A percentile compares a stretch with the other conserved stretches of the same genome.
These are phyloP conservation scores for Passerina amoena DNA, from an alignment of 2,113 vertebrate species.

Conservation along the genomic window DNA sequence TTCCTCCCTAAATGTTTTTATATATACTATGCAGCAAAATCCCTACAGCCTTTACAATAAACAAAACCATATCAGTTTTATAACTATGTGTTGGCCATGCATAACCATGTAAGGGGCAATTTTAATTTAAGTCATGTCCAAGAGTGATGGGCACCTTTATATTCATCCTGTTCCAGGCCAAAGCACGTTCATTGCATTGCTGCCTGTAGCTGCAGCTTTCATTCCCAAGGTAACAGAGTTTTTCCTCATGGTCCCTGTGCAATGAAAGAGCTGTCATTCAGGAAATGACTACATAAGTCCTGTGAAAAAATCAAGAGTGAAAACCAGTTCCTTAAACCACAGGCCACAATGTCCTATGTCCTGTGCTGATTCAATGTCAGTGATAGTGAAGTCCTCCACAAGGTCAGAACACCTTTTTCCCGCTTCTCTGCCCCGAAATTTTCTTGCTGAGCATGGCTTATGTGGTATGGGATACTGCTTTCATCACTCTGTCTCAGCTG, in stretches of 20 bases:
- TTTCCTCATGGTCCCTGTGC: not conserved
- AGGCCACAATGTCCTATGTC: not conserved
- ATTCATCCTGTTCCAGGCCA: not conserved
- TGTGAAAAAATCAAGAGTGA: not conserved
- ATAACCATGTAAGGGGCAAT: not conserved
- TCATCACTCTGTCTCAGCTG: not conserved
- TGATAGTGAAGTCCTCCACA: not conserved
- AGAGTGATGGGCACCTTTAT: not conserved
- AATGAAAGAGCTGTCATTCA: not conserved
- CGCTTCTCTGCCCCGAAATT: not conserved
- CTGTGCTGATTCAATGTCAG: not conserved
- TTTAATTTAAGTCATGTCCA: not conserved
- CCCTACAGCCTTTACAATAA: not conserved
- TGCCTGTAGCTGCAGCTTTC: not conserved
- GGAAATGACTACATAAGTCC: not conserved
- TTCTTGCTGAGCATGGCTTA: not conserved
- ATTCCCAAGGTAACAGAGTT: not conserved
- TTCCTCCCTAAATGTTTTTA: not conserved
- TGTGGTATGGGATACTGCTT: not conserved
- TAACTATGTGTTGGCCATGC: not conserved
- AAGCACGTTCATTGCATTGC: not conserved
- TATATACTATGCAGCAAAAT: not conserved
- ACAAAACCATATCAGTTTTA: not conserved
- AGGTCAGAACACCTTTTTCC: not conserved
- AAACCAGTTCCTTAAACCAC: not conserved